A percentile compares a stretch with the other conserved stretches of the same genome.
Evolutionary conservation across 37 sponge, comb jelly and placozoan genomes (phyloP).

Genomic region (Oopsacas minuta): DNA sequence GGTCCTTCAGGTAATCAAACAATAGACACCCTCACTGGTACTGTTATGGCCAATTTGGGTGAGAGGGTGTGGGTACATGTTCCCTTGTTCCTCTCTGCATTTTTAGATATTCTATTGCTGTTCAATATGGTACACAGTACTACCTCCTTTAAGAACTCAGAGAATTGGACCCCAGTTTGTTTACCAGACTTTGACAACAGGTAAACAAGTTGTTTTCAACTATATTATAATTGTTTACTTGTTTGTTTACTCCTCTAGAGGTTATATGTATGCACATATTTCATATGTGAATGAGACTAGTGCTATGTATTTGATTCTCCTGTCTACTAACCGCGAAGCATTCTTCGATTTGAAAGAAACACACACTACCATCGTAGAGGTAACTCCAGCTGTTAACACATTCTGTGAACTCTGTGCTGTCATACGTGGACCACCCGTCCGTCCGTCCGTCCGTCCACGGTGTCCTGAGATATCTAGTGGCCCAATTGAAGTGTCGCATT

Average conservation of each 20-base stretch:
- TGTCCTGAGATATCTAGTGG: too few relatives aligned
- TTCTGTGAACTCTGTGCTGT: too few relatives aligned
- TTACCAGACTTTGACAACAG: slow-evolving; percentile 7
- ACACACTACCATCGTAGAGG: neutral
- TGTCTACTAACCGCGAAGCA: neutral
- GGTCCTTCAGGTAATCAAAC: slow-evolving; percentile 14
- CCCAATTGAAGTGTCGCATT: too few relatives aligned
- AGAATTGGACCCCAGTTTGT: slow-evolving; percentile 13
- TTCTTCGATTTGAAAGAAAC: slow-evolving; percentile 4
- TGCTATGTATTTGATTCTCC: neutral
- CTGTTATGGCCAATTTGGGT: too few relatives aligned
- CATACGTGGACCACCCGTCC: too few relatives aligned
- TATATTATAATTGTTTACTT: neutral
- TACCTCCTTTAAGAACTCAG: neutral
- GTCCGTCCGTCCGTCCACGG: too few relatives aligned
- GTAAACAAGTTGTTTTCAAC: too few relatives aligned
- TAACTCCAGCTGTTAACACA: too few relatives aligned
- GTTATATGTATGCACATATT: neutral
- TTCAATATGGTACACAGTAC: slow-evolving; percentile 14
- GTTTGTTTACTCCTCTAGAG: neutral
- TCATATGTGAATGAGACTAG: neutral
- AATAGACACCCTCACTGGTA: too few relatives aligned
- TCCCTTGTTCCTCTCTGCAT: too few relatives aligned
- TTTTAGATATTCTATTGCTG: neutral
- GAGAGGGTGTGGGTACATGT: too few relatives aligned